These are phyloP conservation scores for Lepetodrilus schrolli DNA, from an alignment of 2,888 invertebrate species.

Conservation along the genomic window DNA sequence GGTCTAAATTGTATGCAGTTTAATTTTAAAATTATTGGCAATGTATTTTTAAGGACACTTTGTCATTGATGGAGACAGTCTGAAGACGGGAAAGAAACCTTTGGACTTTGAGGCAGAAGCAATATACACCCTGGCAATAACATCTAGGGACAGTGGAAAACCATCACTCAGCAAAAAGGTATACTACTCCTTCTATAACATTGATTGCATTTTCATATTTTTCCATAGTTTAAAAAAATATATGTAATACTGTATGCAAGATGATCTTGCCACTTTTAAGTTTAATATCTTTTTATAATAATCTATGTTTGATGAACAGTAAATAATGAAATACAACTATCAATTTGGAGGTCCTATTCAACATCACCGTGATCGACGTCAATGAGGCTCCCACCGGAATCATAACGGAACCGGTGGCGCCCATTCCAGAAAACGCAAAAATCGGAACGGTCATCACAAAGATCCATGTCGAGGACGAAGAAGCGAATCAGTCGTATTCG, in stretches of 20 bases:
- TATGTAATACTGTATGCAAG: too few relatives aligned
- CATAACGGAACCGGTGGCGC: conserved; percentile 28
- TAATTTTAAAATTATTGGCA: background rate
- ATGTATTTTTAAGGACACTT: conserved; percentile 44
- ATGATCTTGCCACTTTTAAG: too few relatives aligned
- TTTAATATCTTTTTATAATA: too few relatives aligned
- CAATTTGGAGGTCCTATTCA: conserved; percentile 45
- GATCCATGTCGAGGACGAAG: conserved; percentile 52
- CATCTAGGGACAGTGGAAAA: conserved; percentile 47
- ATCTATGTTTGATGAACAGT: too few relatives aligned
- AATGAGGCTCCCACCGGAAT: conserved; percentile 56
- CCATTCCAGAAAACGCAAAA: conserved; percentile 43
- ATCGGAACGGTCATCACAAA: conserved; percentile 36
- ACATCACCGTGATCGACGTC: conserved; percentile 46
- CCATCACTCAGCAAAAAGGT: conserved; percentile 38
- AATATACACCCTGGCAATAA: conserved; percentile 36
- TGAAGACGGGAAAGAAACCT: conserved; percentile 40
- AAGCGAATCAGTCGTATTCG: conserved; percentile 46
- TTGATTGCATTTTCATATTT: too few relatives aligned
- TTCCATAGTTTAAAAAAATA: too few relatives aligned
- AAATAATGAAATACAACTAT: too few relatives aligned
- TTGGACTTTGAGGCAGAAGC: conserved; percentile 47
- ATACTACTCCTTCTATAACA: too few relatives aligned
- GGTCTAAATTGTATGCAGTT: background rate
- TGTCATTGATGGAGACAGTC: conserved; percentile 36